Evolutionary conservation across 2,888 invertebrate species (phyloP), one percentile per base, ranked within the genome.

Genomic region (Mactromeris polynyma): DNA sequence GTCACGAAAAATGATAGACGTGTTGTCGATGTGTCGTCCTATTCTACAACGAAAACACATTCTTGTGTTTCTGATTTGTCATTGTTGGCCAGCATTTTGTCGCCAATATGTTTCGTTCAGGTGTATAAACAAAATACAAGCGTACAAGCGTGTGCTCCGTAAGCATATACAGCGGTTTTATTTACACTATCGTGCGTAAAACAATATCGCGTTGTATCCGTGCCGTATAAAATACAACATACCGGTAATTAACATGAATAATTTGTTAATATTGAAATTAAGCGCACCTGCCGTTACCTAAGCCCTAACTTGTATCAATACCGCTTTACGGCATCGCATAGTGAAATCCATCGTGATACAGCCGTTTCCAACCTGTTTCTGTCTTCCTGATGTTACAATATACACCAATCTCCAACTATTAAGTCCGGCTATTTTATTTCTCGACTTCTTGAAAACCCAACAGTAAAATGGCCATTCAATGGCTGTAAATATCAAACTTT

Each of bases 401-500:
- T 26, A 64, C 58, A 64, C 58, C 58, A 26, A 64, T 64, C 26
- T 4, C n/a, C 19, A 26, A 26, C 58, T 58, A 58, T 58, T n/a
- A 58, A 26, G 58, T 58, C 58, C 58, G 26, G 58, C 9, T 26
- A 64, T 64, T 64, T 64, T 33, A 73, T 73, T 36, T 73, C 73
- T 33, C 73, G 33, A 73, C 73, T 36, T 36, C 73, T 38, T 31
- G 82, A 64, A 64, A 82, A 11, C n/a, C 26, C 11, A 58, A 82
- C 64, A 64, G 64, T 82, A 82, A 83, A 73, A 69, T 31, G 46
- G 73, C 36, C 69, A 73, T 83, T 46, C 83, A 73, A 31, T 69
- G 80, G 87, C 38, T 81, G 83, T 91, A 87, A 91, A 89, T 40
- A 64, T 81, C 26, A 46, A 40, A 83, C 85, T 88, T 90, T 90